A percentile compares a stretch with the other conserved stretches of the same genome.
Conservation (phyloP, 2,113 vertebrate genomes). For the Cyanoramphus novaezelandiae region DNA sequence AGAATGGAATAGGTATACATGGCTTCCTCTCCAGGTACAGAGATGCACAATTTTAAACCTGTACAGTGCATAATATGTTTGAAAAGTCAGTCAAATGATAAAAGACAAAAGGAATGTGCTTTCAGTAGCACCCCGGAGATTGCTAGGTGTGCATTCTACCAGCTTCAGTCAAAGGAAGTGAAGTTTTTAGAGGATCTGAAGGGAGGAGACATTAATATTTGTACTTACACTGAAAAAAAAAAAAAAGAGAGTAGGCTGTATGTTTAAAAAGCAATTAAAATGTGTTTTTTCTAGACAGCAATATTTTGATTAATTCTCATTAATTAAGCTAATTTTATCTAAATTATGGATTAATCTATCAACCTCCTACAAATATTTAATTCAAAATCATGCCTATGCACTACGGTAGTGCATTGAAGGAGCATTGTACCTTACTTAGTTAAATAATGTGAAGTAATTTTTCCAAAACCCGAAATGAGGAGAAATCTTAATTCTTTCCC, state of each 20-base stretch:
- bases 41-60: not conserved
- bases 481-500: not conserved
- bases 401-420: not conserved
- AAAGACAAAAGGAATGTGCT: not conserved
- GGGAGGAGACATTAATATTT: not conserved
- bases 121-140: not conserved
- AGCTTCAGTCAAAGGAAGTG: not conserved
- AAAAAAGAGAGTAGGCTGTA: not conserved
- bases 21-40: not conserved
- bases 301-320: not conserved
- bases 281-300: rapidly evolving
- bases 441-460: not conserved
- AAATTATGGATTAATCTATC: not conserved
- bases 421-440: not conserved
- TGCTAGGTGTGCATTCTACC: not conserved
- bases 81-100: not conserved
- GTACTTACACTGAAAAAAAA: not conserved
- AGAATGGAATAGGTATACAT: not conserved
- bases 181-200: not conserved
- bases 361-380: not conserved
- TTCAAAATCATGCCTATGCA: not conserved
- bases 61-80: not conserved
- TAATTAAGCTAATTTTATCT: not conserved
- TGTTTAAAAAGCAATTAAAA: not conserved
- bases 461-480: not conserved